Percentiles rank a stretch among this genome's conserved stretches.
Conservation (phyloP, 2,797 vertebrate genomes). For the Pithecia hirsuta region DNA sequence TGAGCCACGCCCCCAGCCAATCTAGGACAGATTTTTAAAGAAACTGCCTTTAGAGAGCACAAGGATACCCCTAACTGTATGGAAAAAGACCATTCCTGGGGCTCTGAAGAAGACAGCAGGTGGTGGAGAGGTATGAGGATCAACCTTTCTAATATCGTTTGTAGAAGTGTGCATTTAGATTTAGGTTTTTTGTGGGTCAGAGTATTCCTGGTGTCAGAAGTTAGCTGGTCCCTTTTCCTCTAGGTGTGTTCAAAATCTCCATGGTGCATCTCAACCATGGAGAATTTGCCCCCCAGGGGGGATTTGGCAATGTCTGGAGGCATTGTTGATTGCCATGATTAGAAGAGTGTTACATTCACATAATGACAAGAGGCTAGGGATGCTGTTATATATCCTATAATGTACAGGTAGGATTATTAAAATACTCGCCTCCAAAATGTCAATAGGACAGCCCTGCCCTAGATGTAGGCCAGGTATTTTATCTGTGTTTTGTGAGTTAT, state of each 20-base stretch:
- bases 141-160: background rate
- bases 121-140: background rate
- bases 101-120: background rate
- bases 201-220: background rate
- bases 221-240: background rate
- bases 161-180: background rate
- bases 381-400: background rate
- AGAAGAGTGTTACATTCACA: background rate
- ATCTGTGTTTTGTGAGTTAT: background rate
- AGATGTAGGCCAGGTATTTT: background rate
- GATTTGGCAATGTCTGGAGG: background rate
- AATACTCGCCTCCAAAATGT: background rate
- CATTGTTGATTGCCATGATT: background rate
- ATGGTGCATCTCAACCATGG: background rate
- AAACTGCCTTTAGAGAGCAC: background rate
- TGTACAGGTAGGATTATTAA: background rate
- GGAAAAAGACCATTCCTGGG: background rate
- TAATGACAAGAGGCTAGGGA: background rate
- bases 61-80: background rate
- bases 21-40: background rate
- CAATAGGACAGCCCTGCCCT: background rate
- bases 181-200: background rate
- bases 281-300: background rate
- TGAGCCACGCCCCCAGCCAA: too few species aligned
- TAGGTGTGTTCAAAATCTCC: background rate